These are phyloP conservation scores for Spheniscus humboldti DNA, from an alignment of 2,797 vertebrate species.

Conservation along the genomic window DNA sequence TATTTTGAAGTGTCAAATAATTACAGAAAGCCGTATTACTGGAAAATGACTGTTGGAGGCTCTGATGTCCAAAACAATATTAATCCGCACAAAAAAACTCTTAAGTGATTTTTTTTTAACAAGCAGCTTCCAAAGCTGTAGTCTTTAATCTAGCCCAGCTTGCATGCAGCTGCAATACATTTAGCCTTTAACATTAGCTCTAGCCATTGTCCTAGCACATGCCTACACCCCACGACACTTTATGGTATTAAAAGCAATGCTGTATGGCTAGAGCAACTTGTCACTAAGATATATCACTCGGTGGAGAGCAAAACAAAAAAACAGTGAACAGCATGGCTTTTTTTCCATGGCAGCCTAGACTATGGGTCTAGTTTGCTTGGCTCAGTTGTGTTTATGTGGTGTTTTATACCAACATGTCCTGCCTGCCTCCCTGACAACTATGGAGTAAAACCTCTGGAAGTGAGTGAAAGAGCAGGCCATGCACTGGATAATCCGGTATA, in stretches of 20 bases:
- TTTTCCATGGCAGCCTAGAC: background rate
- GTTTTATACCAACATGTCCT: background rate
- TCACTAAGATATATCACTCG: background rate
- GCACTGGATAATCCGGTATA: background rate
- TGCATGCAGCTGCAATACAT: slow-evolving; percentile 23
- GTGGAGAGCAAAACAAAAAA: background rate
- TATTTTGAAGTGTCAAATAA: slow-evolving; percentile 12
- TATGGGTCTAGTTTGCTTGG: background rate
- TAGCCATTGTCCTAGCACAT: slow-evolving; percentile 33
- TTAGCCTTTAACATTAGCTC: slow-evolving; percentile 32
- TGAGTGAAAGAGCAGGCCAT: background rate
- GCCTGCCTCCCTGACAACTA: background rate
- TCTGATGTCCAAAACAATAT: background rate
- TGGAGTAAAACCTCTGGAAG: background rate
- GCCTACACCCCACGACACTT: background rate
- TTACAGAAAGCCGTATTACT: background rate
- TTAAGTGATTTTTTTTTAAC: background rate
- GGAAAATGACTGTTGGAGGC: slow-evolving; percentile 18
- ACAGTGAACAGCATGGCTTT: background rate
- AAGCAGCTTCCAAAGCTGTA: background rate
- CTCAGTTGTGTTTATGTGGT: background rate
- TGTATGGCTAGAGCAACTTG: background rate
- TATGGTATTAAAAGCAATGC: background rate
- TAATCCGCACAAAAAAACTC: background rate
- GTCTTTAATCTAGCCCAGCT: slow-evolving; percentile 26